Conservation (phyloP, 2,888 invertebrate species). For the Eupeodes luniger region DNA sequence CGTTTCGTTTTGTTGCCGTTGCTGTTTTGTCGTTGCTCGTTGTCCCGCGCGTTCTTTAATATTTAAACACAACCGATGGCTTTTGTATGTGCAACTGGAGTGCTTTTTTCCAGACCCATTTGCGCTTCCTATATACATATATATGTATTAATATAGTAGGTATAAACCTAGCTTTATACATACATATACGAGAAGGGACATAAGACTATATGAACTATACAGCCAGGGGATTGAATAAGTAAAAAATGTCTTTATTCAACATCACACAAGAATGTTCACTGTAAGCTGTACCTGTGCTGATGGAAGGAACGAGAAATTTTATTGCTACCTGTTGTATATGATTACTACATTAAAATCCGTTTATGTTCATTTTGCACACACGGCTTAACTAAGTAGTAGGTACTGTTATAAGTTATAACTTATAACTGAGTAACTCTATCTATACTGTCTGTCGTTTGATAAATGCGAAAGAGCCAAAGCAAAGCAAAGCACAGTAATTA, state of each 20-base stretch:
- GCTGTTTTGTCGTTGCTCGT: conserved; percentile 66
- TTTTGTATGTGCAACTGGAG: conserved; percentile 74
- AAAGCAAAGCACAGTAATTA: conserved; percentile 66
- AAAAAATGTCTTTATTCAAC: conserved; percentile 61
- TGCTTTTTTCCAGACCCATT: conserved; percentile 53
- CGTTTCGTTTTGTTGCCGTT: conserved; percentile 54
- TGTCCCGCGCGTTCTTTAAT: conserved; percentile 72
- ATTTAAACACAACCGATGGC: conserved; percentile 75
- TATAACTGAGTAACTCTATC: conserved; percentile 32
- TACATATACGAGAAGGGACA: conserved; percentile 12
- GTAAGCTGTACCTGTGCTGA: neutral
- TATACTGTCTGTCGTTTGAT: conserved; percentile 51
- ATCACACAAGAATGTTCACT: conserved; percentile 14
- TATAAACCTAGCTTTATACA: neutral
- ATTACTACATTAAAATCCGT: conserved; percentile 72
- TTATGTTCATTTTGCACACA: conserved; percentile 63
- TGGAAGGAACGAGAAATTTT: conserved; percentile 50
- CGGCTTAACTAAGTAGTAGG: conserved; percentile 46
- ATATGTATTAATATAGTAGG: no score
- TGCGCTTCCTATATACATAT: conserved; percentile 11
- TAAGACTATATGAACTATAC: conserved; percentile 35
- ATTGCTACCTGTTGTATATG: conserved; percentile 74
- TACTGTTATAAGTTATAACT: conserved; percentile 30
- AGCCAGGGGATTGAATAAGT: conserved; percentile 58
- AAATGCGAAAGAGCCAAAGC: conserved; percentile 55